These are phyloP conservation scores for Oncopodura yosiiana DNA, from an alignment of 1,140 invertebrate species.

Conservation along the genomic window DNA sequence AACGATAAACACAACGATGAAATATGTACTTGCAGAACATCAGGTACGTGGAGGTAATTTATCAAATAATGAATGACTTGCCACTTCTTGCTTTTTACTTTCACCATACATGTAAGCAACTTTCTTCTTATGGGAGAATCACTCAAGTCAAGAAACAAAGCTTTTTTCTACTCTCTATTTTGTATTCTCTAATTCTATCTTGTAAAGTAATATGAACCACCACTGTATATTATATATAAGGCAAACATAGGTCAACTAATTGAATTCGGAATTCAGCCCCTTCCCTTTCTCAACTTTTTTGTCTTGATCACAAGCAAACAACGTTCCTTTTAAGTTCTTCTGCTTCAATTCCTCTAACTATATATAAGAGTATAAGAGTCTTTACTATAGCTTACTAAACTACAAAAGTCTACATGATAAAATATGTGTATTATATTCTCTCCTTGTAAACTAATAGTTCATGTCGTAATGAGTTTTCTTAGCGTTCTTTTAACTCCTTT, in stretches of 20 bases:
- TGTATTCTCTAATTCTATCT: not conserved
- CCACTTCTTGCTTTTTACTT: not conserved
- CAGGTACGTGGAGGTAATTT: too few species aligned
- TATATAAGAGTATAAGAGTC: not conserved
- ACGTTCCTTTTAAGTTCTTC: conserved; percentile 8
- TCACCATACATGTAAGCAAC: not conserved
- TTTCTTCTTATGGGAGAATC: not conserved
- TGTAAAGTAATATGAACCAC: not conserved
- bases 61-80: conserved; percentile 9
- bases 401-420: too few species aligned
- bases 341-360: conserved; percentile 1
- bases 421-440: too few species aligned
- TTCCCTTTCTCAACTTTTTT: not conserved
- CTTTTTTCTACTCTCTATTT: not conserved
- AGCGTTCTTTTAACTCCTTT: too few species aligned
- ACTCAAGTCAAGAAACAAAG: conserved; percentile 5
- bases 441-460: too few species aligned
- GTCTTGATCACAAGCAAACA: conserved; percentile 9
- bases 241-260: conserved; percentile 9
- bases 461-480: too few species aligned
- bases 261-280: conserved; percentile 12
- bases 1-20: too few species aligned
- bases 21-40: conserved; percentile 14
- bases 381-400: too few species aligned
- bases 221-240: conserved; percentile 1